These are phyloP conservation scores for Taenioides sp. DNA, from an alignment of 2,797 vertebrate species.

Conservation along the genomic window DNA sequence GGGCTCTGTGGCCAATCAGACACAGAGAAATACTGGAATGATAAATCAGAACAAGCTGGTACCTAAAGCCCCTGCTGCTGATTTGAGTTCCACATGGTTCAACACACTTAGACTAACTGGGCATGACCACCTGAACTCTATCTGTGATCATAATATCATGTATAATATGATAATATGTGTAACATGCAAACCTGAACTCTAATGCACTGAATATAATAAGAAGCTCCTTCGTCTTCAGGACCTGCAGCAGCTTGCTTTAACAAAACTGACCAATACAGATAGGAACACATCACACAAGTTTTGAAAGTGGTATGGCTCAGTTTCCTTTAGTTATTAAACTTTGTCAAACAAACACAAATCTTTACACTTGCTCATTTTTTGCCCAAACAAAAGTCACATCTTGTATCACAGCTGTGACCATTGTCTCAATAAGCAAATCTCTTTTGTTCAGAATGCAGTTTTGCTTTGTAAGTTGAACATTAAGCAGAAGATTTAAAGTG, in stretches of 20 bases:
- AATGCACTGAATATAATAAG: background rate
- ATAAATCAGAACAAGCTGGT: slow-evolving; percentile 12
- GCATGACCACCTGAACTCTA: background rate
- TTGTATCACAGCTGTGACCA: background rate
- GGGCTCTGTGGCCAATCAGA: slow-evolving; percentile 50
- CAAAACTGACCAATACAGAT: background rate
- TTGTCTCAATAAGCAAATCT: background rate
- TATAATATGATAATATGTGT: background rate
- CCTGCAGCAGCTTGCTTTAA: background rate
- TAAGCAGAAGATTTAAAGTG: slow-evolving; percentile 6
- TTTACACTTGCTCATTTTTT: background rate
- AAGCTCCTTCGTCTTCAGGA: background rate
- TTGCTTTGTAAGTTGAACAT: background rate
- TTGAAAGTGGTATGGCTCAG: background rate
- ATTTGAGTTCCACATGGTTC: background rate
- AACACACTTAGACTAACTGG: background rate
- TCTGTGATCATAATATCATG: background rate
- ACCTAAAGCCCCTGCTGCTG: background rate
- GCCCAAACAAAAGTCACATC: background rate
- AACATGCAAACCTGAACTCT: background rate
- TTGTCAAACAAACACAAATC: background rate
- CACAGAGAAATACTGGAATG: slow-evolving; percentile 7
- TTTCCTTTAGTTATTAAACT: background rate
- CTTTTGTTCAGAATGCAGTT: background rate
- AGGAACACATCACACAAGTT: background rate